A percentile compares a stretch with the other conserved stretches of the same genome.
phyloP scores from a whole-genome alignment of 2,113 vertebrate genomes.

The Protomyctophum bolini region DNA sequence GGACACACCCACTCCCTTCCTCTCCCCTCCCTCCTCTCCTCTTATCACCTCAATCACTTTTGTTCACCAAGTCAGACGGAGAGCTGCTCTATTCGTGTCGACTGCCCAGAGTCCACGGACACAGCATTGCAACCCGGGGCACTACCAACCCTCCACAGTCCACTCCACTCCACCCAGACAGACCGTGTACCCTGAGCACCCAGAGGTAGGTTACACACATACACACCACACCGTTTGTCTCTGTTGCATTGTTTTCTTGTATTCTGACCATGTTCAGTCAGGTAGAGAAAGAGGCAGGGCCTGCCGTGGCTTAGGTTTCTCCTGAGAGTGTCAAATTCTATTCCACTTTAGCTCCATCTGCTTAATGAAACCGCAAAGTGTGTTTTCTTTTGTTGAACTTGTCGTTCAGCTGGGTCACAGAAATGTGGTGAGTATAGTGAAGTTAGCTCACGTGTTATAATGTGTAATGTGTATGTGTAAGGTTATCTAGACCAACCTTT shows the following conservation, averaged over 20 bases:
- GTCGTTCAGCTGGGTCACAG: no score
- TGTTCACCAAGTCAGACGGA: constrained; percentile 32
- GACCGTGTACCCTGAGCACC: not conserved
- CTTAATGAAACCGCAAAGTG: no score
- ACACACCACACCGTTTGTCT: not conserved
- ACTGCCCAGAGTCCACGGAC: constrained; percentile 82
- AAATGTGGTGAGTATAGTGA: no score
- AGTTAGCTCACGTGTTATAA: not conserved
- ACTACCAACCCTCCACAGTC: not conserved
- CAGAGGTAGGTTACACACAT: constrained; percentile 45
- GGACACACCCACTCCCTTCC: constrained; percentile 67
- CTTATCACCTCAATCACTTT: constrained; percentile 46
- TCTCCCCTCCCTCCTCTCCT: constrained; percentile 7
- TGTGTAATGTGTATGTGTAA: no score
- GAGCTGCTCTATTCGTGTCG: constrained; percentile 70
- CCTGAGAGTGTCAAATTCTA: not conserved
- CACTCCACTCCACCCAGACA: not conserved
- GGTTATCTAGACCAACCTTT: not conserved
- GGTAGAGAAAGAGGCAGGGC: no score
- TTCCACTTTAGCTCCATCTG: no score
- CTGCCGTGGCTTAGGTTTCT: not conserved
- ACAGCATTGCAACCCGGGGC: constrained; percentile 8
- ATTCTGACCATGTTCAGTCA: not conserved
- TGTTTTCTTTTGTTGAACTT: no score
- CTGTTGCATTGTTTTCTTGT: not conserved